A percentile compares a stretch with the other conserved stretches of the same genome.
phyloP scores from a whole-genome alignment of 2,888 invertebrate genomes.

The Pterostichus niger region DNA sequence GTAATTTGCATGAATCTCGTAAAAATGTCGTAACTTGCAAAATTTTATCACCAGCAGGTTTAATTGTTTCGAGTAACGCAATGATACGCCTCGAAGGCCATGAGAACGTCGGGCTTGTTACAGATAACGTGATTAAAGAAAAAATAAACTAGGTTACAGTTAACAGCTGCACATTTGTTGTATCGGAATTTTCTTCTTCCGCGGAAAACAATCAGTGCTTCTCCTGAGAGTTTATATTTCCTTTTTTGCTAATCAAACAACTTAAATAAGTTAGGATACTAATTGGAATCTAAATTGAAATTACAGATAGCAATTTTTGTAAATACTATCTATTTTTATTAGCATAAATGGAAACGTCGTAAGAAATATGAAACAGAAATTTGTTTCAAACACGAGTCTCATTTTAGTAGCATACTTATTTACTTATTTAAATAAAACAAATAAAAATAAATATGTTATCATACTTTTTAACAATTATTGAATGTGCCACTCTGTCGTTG shows the following conservation, averaged over 20 bases:
- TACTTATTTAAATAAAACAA: no score
- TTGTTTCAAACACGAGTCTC: no score
- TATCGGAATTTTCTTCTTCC: slow-evolving; percentile 16
- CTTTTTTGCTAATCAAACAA: slow-evolving; percentile 14
- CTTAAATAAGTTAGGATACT: neutral
- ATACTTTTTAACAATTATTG: no score
- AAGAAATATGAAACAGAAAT: no score
- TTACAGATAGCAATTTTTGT: no score
- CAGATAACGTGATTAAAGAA: slow-evolving; percentile 38
- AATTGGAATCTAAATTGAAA: slow-evolving; percentile 13
- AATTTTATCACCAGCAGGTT: slow-evolving; percentile 25
- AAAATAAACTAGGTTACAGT: slow-evolving; percentile 39
- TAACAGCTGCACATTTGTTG: slow-evolving; percentile 29
- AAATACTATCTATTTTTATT: no score
- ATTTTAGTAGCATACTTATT: no score
- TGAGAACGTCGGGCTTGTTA: neutral
- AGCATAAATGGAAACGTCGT: no score
- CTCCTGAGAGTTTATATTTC: neutral
- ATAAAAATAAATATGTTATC: no score
- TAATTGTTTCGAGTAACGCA: slow-evolving; percentile 50
- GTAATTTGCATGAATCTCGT: slow-evolving; percentile 29
- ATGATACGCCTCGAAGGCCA: neutral
- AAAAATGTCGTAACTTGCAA: slow-evolving; percentile 39
- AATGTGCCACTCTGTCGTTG: no score
- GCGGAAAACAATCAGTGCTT: slow-evolving; percentile 29